Evolutionary conservation across 37 sponge, comb jelly and placozoan genomes (phyloP), one percentile per base, ranked within the genome.

Genomic region (Chondrosia reniformis): DNA sequence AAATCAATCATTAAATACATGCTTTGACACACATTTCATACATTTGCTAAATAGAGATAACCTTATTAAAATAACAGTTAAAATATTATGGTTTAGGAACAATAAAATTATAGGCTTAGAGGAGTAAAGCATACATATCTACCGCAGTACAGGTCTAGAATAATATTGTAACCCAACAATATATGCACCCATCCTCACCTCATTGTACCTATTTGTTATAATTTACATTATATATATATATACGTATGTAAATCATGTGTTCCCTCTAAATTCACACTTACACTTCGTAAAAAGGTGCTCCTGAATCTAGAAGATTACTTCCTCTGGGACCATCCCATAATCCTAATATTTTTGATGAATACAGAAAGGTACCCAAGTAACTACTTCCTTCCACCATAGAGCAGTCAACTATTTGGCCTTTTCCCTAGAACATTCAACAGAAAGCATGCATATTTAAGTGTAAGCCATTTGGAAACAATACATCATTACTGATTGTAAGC

Each of bases 391-490:
- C 90, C 52, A 93, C 89, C 92, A 99, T 90, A 0, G 92, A 75
- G 5, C 85, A 84, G 78, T 99, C 99, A 7, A 99, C 80, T 67
- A 99, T 80, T 56, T 99, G 99, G 8, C 99, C 99, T 58, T 82
- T 82, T 15, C 80, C 83, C 93, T 91, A 49, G 27, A 56, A 4
- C 32, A 63, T 10, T 30, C n/a, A 10, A 39, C 71, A 67, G 12
- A 67, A 27, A 21, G 34, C 12, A 21, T 5, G 19, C 32, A 28
- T 8, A 67, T 67, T 8, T 67, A 40, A 63, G 12, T 22, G 9
- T 63, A 52, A 52, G 55, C 55, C 19, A 52, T 52, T 52, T 19
- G 17, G 19, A 52, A 21, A 52, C 19, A 21, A 21, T 52, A 15
- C 55, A 15, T 52, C 55, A 52, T 21, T 52, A n/a, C n/a, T 15